A percentile compares a stretch with the other conserved stretches of the same genome.
Conservation (phyloP, 2,797 vertebrate genomes). For the Sebastes vulpes region DNA sequence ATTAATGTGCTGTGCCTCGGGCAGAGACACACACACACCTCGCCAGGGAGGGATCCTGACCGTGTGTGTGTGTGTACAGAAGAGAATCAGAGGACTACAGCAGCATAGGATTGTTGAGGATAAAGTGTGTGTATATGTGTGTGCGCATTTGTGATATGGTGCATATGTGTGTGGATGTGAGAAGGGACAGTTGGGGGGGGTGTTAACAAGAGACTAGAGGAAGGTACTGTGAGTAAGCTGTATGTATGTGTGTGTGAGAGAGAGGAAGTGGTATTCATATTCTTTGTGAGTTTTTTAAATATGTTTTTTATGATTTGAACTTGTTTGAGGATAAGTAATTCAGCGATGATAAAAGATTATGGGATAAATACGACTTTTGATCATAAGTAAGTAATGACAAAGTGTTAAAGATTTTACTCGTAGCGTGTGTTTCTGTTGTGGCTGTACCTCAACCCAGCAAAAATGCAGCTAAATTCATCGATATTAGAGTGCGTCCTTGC, state of each 20-base stretch:
- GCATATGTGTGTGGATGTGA: slow-evolving; percentile 35
- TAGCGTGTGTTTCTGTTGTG: neutral
- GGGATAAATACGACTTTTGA: slow-evolving; percentile 19
- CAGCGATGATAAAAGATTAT: slow-evolving; percentile 13
- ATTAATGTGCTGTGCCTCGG: slow-evolving; percentile 87
- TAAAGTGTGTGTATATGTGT: slow-evolving; percentile 28
- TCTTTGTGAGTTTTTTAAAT: neutral
- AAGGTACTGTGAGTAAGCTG: slow-evolving; percentile 38
- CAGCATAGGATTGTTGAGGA: slow-evolving; percentile 59
- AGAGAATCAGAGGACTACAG: slow-evolving; percentile 56
- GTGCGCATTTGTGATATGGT: neutral
- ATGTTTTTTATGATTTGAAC: slow-evolving; percentile 4
- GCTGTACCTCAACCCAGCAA: neutral
- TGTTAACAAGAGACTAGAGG: slow-evolving; percentile 57
- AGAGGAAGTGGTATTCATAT: slow-evolving; percentile 1
- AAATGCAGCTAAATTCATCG: slow-evolving; percentile 5
- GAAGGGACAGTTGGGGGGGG: slow-evolving; percentile 47
- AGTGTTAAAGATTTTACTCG: neutral
- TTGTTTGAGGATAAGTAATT: slow-evolving; percentile 20
- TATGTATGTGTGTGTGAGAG: neutral
- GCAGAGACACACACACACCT: slow-evolving; percentile 76
- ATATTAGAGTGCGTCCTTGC: neutral
- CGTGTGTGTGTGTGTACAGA: slow-evolving; percentile 29
- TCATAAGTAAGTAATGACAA: slow-evolving; percentile 21
- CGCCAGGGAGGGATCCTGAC: slow-evolving; percentile 79